Evolutionary conservation across 2,797 vertebrate species (phyloP), one percentile per base, ranked within the genome.

Genomic region (Glyptemys insculpta): DNA sequence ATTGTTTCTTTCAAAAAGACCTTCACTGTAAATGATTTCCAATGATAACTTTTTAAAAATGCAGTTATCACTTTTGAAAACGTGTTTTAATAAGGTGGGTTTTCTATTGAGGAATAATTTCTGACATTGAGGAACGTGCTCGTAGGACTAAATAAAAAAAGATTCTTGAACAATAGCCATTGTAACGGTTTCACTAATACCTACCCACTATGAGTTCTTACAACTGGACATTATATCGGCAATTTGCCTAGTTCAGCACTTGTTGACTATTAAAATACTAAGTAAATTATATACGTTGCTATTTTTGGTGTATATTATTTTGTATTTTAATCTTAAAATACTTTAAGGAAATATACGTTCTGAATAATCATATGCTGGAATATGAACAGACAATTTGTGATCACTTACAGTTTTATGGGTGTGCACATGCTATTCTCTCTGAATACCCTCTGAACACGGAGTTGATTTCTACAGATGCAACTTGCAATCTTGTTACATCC

Each of bases 221-320:
- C 47, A 50, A 34, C 18, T 56, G 87, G 62, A 72, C 84, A 88
- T 89, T 62, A 83, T 74, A 9, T 29, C 49, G 37, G 52, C 68
- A 18, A 87, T 85, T 27, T 86, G 86, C 79, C 72, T 79, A 82
- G 85, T 85, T 79, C 93, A 62, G 72, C 95, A 98, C 98, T 98
- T 98, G 97, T 98, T 98, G 97, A 97, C 95, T 96, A 25, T 91
- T 62, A 81, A 88, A 86, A 81, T 29, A 5, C 52, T 54, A 53
- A 54, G 29, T 57, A 84, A 78, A 85, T 91, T 68, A 25, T 25
- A 2, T 15, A 1, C 4, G 50, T 29, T 47, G 47, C 21, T 86
- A 86, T 65, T 44, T n/a, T 59, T 18, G 16, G 44, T 86, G 53
- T 44, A 29, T 44, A 37, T 11, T 10, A 23, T 37, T 88, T 50